Percentiles rank a stretch among this genome's conserved stretches.
Evolutionary conservation across 2,113 vertebrate species (phyloP).

Genomic region (Leuciscus idus): DNA sequence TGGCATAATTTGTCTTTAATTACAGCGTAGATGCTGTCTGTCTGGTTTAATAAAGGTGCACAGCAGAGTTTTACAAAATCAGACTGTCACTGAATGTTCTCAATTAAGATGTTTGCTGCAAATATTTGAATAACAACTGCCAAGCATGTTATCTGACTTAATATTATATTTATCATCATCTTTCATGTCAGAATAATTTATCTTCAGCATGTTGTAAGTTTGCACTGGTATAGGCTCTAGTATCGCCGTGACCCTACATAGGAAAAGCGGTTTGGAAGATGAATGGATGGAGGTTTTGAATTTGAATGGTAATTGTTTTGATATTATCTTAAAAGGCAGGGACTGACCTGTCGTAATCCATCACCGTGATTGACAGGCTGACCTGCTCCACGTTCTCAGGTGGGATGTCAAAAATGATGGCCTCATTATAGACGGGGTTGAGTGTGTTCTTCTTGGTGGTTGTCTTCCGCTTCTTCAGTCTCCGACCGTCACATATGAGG

Average conservation of each 20-base stretch:
- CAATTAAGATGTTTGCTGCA: background rate
- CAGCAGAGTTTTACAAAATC: background rate
- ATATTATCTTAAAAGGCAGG: background rate
- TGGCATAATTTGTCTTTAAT: background rate
- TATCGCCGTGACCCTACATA: no score
- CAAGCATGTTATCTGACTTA: background rate
- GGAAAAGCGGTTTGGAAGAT: no score
- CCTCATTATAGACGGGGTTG: conserved; percentile 95
- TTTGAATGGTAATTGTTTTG: background rate
- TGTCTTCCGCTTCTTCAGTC: conserved; percentile 95
- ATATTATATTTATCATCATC: background rate
- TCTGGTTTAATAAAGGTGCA: background rate
- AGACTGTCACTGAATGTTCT: background rate
- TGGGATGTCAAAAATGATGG: conserved; percentile 98
- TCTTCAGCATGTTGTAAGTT: background rate
- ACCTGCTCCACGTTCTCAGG: conserved; percentile 98
- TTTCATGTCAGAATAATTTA: background rate
- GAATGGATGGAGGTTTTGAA: no score
- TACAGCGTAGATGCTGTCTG: background rate
- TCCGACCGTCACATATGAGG: conserved; percentile 91
- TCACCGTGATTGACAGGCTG: conserved; percentile 95
- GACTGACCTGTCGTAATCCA: conserved; percentile 96
- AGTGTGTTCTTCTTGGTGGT: conserved; percentile 96
- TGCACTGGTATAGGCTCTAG: no score
- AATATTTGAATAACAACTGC: background rate